These are phyloP conservation scores for Dione vanillae DNA, from an alignment of 2,888 invertebrate species.

Conservation along the genomic window DNA sequence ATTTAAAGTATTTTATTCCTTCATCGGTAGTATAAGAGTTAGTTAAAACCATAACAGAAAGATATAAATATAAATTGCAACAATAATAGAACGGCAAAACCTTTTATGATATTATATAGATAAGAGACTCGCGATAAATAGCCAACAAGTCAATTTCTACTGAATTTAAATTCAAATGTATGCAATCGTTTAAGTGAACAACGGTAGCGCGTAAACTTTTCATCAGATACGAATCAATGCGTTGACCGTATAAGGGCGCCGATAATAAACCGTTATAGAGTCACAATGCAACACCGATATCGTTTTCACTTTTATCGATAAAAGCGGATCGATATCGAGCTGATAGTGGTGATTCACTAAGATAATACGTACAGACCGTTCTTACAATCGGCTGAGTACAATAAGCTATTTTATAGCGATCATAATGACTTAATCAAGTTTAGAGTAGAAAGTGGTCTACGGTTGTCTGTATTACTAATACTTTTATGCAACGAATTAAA, in stretches of 20 bases:
- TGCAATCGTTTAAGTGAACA: slow-evolving; percentile 47
- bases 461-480: slow-evolving; percentile 54
- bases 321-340: slow-evolving; percentile 61
- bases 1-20: too few species aligned
- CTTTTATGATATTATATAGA: slow-evolving; percentile 26
- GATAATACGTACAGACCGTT: slow-evolving; percentile 57
- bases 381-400: slow-evolving; percentile 65
- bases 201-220: slow-evolving; percentile 53
- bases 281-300: slow-evolving; percentile 59
- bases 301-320: slow-evolving; percentile 73
- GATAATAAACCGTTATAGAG: slow-evolving; percentile 53
- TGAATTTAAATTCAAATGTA: slow-evolving; percentile 39
- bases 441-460: slow-evolving; percentile 69
- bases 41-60: slow-evolving; percentile 3
- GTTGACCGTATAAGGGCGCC: slow-evolving; percentile 52
- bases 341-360: slow-evolving; percentile 67
- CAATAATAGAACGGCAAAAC: slow-evolving; percentile 8
- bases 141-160: slow-evolving; percentile 44
- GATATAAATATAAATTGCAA: background rate
- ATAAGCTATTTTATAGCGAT: slow-evolving; percentile 67
- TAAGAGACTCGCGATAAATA: slow-evolving; percentile 33
- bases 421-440: slow-evolving; percentile 72
- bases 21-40: background rate
- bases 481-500: slow-evolving; percentile 62
- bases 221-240: slow-evolving; percentile 50